Evolutionary conservation across 53 echinoderm and acorn worm genomes (phyloP).

Genomic region (Patiria pectinifera): DNA sequence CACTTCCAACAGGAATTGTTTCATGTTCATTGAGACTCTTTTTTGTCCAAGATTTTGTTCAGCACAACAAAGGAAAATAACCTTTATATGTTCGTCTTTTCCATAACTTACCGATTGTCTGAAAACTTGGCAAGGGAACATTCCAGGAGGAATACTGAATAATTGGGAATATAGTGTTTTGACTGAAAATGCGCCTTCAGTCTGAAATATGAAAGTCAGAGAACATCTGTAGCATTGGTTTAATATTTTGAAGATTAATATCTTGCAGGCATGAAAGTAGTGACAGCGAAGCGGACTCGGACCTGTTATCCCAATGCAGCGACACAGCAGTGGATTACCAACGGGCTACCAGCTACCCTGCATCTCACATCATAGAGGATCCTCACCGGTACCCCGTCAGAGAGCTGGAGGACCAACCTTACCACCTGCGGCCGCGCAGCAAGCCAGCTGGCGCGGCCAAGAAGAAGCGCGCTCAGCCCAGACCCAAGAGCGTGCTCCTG

Average conservation of each 20-base stretch:
- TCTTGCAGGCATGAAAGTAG: constrained; percentile 34
- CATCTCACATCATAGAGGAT: not conserved
- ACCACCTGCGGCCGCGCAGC: constrained; percentile 58
- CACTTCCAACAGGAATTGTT: too few species aligned
- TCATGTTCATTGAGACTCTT: too few species aligned
- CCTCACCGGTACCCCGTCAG: not conserved
- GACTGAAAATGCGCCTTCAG: too few species aligned
- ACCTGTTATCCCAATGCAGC: constrained; percentile 57
- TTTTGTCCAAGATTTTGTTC: too few species aligned
- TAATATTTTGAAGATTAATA: not conserved
- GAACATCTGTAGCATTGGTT: too few species aligned
- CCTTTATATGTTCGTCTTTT: too few species aligned
- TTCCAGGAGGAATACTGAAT: too few species aligned
- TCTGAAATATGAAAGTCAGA: too few species aligned
- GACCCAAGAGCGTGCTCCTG: constrained; percentile 49
- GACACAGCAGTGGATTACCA: constrained; percentile 80
- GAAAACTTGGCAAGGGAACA: too few species aligned
- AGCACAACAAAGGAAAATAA: too few species aligned
- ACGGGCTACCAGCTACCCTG: not conserved
- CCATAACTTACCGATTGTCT: too few species aligned
- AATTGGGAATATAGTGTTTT: too few species aligned
- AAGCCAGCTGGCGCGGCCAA: not conserved
- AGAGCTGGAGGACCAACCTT: constrained; percentile 5
- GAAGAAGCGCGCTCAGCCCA: constrained; percentile 20
- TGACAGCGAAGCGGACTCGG: constrained; percentile 35